phyloP scores from a whole-genome alignment of 2,113 vertebrate genomes.

The Sander lucioperca region DNA sequence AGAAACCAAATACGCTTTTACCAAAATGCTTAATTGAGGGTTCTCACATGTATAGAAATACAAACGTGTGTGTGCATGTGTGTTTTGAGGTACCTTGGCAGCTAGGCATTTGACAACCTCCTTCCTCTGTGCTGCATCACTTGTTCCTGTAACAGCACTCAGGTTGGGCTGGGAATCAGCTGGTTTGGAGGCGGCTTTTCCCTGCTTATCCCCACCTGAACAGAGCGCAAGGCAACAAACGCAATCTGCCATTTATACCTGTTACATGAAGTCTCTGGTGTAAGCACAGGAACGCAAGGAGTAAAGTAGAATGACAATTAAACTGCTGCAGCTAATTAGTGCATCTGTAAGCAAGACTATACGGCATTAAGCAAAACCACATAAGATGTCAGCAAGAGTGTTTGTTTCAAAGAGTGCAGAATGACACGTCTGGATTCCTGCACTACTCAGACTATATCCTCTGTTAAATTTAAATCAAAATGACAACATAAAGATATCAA shows the following conservation, averaged over 20 bases:
- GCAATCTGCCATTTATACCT: constrained; percentile 60
- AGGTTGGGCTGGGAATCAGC: constrained; percentile 76
- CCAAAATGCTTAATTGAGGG: not conserved
- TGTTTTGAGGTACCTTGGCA: constrained; percentile 87
- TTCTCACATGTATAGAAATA: constrained; percentile 15
- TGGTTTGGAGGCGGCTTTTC: constrained; percentile 85
- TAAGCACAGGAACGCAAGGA: constrained; percentile 11
- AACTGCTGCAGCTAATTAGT: constrained; percentile 56
- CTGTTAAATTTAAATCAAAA: constrained; percentile 46
- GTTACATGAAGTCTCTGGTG: constrained; percentile 39
- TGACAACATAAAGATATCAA: constrained; percentile 45
- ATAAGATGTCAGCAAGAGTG: not conserved
- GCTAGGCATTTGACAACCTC: constrained; percentile 90
- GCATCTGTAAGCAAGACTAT: no score
- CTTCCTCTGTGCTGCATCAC: constrained; percentile 84
- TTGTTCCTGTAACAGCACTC: constrained; percentile 70
- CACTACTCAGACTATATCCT: constrained; percentile 1
- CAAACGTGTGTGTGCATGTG: constrained; percentile 16
- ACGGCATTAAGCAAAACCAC: no score
- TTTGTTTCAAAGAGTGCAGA: constrained; percentile 26
- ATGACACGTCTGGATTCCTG: not conserved
- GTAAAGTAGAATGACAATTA: constrained; percentile 36
- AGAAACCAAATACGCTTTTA: not conserved
- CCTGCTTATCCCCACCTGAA: constrained; percentile 85
- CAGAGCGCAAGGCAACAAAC: constrained; percentile 35